These are phyloP conservation scores for Lamellibrachia satsuma DNA, from an alignment of 2,888 invertebrate genomes.

Conservation along the genomic window DNA sequence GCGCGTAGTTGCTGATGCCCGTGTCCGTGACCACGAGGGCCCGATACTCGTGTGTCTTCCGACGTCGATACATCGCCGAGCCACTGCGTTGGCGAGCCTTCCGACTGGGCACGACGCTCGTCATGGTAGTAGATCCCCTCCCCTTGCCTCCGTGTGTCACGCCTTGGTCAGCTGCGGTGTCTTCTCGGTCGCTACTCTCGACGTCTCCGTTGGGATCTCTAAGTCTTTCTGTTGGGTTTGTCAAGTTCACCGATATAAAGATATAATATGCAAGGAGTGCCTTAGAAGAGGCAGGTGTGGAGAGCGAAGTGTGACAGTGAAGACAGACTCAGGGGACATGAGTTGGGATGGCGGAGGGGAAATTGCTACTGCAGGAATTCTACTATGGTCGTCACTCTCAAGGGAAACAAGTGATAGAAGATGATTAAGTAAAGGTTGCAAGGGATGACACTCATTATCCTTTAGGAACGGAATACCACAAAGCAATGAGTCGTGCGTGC, in stretches of 20 bases:
- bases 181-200: background rate
- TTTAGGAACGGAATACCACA: background rate
- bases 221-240: background rate
- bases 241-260: background rate
- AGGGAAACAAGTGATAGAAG: background rate
- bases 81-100: background rate
- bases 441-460: background rate
- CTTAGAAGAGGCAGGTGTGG: background rate
- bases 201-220: background rate
- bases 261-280: background rate
- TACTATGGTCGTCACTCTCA: background rate
- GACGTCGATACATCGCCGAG: background rate
- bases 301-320: too few species aligned
- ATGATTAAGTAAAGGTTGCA: background rate
- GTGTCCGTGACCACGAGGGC: background rate
- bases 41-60: background rate
- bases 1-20: slow-evolving; percentile 19
- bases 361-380: background rate
- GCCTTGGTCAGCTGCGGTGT: background rate
- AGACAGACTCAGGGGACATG: background rate
- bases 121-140: background rate
- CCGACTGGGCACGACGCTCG: background rate
- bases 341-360: background rate
- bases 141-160: background rate
- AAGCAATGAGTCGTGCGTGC: background rate